Conservation (phyloP, 2,113 vertebrate species). For the Misgurnus mizolepis region DNA sequence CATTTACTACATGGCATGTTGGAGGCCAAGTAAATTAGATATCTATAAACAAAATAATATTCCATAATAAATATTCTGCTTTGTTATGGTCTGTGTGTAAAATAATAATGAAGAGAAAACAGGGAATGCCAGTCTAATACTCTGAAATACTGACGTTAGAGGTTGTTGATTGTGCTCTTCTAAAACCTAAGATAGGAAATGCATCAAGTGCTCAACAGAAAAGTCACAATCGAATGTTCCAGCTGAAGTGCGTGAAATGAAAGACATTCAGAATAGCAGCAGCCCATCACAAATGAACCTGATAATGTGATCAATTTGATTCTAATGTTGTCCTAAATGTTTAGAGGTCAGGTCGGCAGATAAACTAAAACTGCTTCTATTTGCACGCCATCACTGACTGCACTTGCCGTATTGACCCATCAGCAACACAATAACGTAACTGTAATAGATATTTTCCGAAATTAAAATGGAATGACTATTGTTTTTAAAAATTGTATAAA, state of each 20-base stretch:
- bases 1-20: too few relatives aligned
- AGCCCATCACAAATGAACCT: neutral
- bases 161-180: neutral
- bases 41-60: too few relatives aligned
- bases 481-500: too few relatives aligned
- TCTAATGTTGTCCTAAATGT: neutral
- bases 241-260: neutral
- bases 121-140: neutral
- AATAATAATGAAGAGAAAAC: neutral
- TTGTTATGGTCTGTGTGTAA: too few relatives aligned
- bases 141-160: neutral
- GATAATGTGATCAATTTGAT: neutral
- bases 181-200: neutral
- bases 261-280: neutral
- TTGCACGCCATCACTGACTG: constrained; percentile 4
- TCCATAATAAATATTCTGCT: too few relatives aligned
- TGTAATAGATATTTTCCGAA: too few relatives aligned
- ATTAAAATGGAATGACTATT: neutral
- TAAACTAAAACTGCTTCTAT: constrained; percentile 1
- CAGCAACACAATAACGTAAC: neutral
- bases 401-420: neutral
- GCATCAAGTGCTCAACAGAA: neutral
- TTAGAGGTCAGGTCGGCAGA: constrained; percentile 14
- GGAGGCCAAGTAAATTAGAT: too few relatives aligned
- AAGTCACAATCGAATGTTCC: neutral